Percentiles rank a stretch among this genome's conserved stretches.
phyloP scores from a whole-genome alignment of 2,113 vertebrate genomes.

The Larimichthys crocea region DNA sequence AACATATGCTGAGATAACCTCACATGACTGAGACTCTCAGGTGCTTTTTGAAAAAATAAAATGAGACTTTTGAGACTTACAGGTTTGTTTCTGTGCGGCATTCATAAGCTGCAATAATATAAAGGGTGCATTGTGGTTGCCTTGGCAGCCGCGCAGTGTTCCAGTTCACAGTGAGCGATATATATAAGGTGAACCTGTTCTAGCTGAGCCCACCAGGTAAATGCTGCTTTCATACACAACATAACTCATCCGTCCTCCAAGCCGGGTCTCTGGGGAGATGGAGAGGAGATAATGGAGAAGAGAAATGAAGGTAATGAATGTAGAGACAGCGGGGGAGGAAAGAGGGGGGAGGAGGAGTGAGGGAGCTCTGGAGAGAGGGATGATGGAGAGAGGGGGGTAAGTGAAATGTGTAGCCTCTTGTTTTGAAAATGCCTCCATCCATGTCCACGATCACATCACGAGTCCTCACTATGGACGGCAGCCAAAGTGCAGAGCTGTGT shows the following conservation, averaged over 20 bases:
- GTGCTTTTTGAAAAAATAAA: too few relatives aligned
- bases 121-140: conserved; percentile 40
- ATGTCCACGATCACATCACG: conserved; percentile 49
- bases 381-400: conserved; percentile 34
- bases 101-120: conserved; percentile 24
- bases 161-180: conserved; percentile 58
- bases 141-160: conserved; percentile 45
- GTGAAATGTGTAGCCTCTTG: conserved; percentile 51
- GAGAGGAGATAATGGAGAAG: conserved; percentile 65
- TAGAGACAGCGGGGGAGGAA: conserved; percentile 14
- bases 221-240: conserved; percentile 72
- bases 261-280: conserved; percentile 56
- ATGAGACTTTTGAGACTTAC: too few relatives aligned
- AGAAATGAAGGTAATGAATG: conserved; percentile 66
- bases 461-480: conserved; percentile 41
- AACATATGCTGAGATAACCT: neutral
- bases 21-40: too few relatives aligned
- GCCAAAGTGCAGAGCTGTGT: conserved; percentile 61
- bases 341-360: neutral
- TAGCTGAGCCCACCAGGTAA: conserved; percentile 71
- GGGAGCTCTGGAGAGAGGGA: conserved; percentile 3
- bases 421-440: conserved; percentile 67
- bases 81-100: neutral
- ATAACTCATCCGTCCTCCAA: conserved; percentile 69
- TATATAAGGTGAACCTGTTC: conserved; percentile 64